These are phyloP conservation scores for Eolophus roseicapilla DNA, from an alignment of 2,113 vertebrate genomes.

Conservation along the genomic window DNA sequence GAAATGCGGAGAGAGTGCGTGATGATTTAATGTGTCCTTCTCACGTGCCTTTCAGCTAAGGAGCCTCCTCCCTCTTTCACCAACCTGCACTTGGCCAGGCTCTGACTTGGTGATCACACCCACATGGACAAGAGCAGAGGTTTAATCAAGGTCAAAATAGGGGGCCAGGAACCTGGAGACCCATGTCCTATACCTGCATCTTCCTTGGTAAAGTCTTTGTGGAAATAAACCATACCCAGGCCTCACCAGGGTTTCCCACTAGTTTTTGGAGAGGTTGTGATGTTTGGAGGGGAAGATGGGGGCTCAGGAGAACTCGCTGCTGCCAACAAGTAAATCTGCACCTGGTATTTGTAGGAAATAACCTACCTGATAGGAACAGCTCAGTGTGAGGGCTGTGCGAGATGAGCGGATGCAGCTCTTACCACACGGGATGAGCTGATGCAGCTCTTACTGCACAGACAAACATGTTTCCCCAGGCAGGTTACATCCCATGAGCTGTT, in stretches of 20 bases:
- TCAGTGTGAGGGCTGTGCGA: background rate
- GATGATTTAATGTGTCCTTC: conserved; percentile 62
- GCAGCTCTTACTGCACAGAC: background rate
- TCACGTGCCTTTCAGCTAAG: background rate
- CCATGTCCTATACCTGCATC: background rate
- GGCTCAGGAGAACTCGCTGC: background rate
- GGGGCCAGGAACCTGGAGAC: background rate
- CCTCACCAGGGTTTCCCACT: fast-evolving
- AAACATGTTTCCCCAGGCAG: background rate
- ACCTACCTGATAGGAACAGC: background rate
- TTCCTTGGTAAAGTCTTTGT: background rate
- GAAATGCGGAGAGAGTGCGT: background rate
- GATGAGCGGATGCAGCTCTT: background rate
- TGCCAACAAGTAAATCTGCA: background rate
- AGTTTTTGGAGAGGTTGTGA: fast-evolving
- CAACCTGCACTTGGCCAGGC: background rate
- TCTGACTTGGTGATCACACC: background rate
- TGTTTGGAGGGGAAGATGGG: background rate
- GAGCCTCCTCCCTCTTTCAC: background rate
- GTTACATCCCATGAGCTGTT: background rate
- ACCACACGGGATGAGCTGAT: background rate
- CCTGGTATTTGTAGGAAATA: background rate
- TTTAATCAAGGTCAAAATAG: background rate
- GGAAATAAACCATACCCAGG: background rate
- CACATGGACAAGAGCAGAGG: background rate